Base-by-base conservation (phyloP, 2,888 invertebrate species). In the Zele albiditarsus region DNA sequence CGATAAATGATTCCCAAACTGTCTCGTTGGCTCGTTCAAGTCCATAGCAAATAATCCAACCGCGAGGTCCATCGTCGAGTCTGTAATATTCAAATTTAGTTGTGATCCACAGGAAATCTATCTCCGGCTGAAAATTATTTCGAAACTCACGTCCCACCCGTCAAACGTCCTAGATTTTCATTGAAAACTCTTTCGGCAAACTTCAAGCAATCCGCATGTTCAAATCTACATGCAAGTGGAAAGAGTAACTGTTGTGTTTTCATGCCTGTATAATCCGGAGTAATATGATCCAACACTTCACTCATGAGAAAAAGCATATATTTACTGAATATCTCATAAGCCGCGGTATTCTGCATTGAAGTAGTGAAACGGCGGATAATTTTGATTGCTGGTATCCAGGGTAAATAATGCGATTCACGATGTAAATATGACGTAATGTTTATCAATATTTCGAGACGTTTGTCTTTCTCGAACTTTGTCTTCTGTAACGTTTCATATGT, bases 381-480 rank as follows among this genome's bases (percentile, higher is more conserved):
- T 25, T 31, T 6, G 31, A 28, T 58, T 57, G 93, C 80, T 2
- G 93, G 89, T n/a, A 90, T 87, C 95, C 95, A 95, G 0, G 95
- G 94, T 14, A 93, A 90, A 78, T 93, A 93, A 46, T 93, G 92
- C 33, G 91, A 90, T 87, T 94, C 94, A n/a, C 91, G 90, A 74
- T 90, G 88, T 80, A 96, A 79, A 90, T 91, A 38, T 93, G 89
- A 76, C 91, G 91, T 58, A 93, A 89, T 0, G 91, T 91, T 73
- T 87, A 85, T 2, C 85, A 86, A 82, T 92, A 92, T 0, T 88
- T 77, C 62, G 91, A 80, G 1, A 1, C 87, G 83, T 89, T 84
- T 3, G 88, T 83, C 3, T 88, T 68, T 49, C 0, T 79, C 65
- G 5, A 1, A 0, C 6, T 53, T n/a, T n/a, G 20, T 2, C 1